Conservation (phyloP, 2,888 invertebrate genomes). For the Geophilus truncorum region DNA sequence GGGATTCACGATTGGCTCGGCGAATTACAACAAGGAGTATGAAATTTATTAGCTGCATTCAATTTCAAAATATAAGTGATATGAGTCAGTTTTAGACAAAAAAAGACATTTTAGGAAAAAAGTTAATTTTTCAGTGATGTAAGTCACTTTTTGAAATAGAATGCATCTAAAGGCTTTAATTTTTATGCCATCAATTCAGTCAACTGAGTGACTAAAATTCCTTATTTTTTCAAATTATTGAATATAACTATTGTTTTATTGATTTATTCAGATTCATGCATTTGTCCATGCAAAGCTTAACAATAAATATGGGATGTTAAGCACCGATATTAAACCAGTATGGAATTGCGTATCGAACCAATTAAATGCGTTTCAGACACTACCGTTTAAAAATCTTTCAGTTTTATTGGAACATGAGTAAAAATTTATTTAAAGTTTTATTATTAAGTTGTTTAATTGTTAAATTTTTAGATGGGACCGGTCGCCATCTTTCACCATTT, state of each 20-base stretch:
- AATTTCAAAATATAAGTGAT: background rate
- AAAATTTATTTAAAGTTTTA: no score
- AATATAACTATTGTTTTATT: no score
- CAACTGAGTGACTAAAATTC: no score
- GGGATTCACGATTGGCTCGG: background rate
- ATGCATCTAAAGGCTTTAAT: no score
- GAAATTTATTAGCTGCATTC: background rate
- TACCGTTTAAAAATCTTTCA: background rate
- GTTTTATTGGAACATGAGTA: background rate
- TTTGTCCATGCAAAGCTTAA: background rate
- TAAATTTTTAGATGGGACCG: background rate
- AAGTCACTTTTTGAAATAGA: no score
- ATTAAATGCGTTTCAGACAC: background rate
- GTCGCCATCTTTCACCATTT: background rate
- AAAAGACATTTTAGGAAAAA: no score
- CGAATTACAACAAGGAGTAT: background rate
- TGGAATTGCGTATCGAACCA: background rate
- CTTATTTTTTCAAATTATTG: no score
- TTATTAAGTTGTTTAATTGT: background rate
- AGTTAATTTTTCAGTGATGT: no score
- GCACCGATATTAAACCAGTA: background rate
- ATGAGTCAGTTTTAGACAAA: no score
- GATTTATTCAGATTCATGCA: background rate
- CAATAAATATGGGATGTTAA: background rate
- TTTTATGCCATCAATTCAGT: no score